Evolutionary conservation across 2,113 vertebrate species (phyloP).

Genomic region (Mormoops blainvillei): DNA sequence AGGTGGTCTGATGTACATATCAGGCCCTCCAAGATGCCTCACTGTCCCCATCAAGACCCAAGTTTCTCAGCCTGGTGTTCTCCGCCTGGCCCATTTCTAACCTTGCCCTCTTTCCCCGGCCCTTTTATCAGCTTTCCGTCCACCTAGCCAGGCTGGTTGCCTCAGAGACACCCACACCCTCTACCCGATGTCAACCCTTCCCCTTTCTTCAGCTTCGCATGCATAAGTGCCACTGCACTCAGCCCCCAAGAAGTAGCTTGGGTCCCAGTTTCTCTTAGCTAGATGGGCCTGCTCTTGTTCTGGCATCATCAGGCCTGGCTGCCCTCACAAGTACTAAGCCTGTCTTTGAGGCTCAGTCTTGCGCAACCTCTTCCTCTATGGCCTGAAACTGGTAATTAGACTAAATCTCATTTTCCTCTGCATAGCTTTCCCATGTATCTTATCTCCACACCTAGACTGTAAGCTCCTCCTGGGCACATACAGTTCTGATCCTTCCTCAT

Average conservation of each 20-base stretch:
- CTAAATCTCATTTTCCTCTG: background rate
- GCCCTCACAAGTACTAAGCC: background rate
- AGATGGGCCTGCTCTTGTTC: background rate
- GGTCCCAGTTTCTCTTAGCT: background rate
- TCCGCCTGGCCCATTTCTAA: background rate
- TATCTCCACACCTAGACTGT: background rate
- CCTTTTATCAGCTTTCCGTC: background rate
- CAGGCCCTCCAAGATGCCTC: background rate
- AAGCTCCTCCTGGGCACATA: background rate
- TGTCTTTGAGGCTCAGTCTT: background rate
- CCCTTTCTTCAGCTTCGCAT: background rate
- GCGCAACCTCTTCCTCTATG: constrained; percentile 1
- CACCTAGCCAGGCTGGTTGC: background rate
- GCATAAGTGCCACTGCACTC: background rate
- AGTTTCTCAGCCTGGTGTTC: background rate
- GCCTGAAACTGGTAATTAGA: background rate
- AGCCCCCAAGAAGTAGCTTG: background rate
- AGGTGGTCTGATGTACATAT: background rate
- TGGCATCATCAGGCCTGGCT: background rate
- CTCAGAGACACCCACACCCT: background rate
- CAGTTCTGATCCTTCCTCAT: background rate
- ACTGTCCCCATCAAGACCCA: background rate
- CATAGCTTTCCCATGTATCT: background rate
- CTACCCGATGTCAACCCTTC: background rate
- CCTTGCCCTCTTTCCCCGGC: background rate